Conservation (phyloP, 2,888 invertebrate genomes). For the Papilio protenor region DNA sequence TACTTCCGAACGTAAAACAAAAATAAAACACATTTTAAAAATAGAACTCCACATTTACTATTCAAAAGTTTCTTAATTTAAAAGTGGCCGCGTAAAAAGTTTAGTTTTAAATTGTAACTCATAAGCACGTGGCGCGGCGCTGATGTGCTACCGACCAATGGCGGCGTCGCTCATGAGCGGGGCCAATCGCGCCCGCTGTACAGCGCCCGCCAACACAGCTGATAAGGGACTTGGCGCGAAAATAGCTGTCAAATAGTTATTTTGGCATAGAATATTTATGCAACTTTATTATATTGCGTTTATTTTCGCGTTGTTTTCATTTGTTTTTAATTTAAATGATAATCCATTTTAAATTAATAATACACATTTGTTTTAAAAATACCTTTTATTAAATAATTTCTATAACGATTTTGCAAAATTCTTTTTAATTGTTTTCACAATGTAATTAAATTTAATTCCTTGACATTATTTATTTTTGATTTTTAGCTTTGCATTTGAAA, state of each 20-base stretch:
- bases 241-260: conserved; percentile 46
- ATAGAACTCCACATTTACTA: background rate
- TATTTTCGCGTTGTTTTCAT: background rate
- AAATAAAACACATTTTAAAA: background rate
- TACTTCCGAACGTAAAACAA: conserved; percentile 10
- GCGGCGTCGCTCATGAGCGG: conserved; percentile 73
- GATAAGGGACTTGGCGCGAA: conserved; percentile 67
- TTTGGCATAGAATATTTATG: background rate
- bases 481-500: no score
- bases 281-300: background rate
- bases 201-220: conserved; percentile 76
- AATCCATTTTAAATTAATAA: background rate
- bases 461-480: background rate
- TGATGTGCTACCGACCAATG: conserved; percentile 69
- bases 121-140: conserved; percentile 82
- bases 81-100: conserved; percentile 64
- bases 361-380: background rate
- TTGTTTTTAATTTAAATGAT: background rate
- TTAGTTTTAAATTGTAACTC: conserved; percentile 72
- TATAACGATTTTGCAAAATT: no score
- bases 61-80: background rate
- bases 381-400: no score
- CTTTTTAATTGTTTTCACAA: background rate
- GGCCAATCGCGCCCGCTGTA: conserved; percentile 76
- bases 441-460: background rate